Evolutionary conservation across 2,888 invertebrate genomes (phyloP).

Genomic region (Drosophila longiperda): DNA sequence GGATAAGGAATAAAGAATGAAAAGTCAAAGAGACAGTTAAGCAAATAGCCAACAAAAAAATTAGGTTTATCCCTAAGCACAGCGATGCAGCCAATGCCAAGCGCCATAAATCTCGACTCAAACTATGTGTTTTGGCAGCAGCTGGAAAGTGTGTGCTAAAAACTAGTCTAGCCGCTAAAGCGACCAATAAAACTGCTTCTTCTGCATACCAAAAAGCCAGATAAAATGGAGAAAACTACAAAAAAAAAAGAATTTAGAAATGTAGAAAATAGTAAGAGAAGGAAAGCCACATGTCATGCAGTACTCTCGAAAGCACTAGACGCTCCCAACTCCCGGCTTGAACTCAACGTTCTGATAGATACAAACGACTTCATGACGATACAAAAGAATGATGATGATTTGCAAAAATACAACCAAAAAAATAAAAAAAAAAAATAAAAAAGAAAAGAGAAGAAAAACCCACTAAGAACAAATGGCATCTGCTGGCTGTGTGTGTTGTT

Average conservation of each 20-base stretch:
- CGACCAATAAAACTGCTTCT: conserved; percentile 61
- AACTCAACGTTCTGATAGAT: conserved; percentile 65
- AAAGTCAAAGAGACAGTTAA: conserved; percentile 23
- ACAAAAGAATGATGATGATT: conserved; percentile 73
- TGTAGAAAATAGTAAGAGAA: conserved; percentile 16
- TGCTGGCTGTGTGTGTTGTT: conserved; percentile 19
- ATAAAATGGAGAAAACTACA: conserved; percentile 24
- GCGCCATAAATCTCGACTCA: conserved; percentile 66
- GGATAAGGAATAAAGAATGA: conserved; percentile 16
- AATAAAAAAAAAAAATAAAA: not conserved
- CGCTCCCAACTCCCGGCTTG: conserved; percentile 45
- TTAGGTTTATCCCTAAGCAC: conserved; percentile 29
- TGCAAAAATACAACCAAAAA: conserved; percentile 59
- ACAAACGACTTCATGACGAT: conserved; percentile 77
- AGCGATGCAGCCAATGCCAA: conserved; percentile 38
- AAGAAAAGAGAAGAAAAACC: not conserved
- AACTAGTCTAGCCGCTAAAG: conserved; percentile 73
- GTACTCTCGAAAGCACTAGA: conserved; percentile 55
- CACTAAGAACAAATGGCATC: conserved; percentile 30
- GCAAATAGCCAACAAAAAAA: conserved; percentile 17
- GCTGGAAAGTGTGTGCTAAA: conserved; percentile 52
- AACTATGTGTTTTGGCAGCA: conserved; percentile 66
- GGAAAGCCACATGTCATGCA: conserved; percentile 72
- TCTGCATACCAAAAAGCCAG: conserved; percentile 14
- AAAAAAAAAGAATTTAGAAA: conserved; percentile 9